A percentile compares a stretch with the other conserved stretches of the same genome.
Evolutionary conservation across 2,888 invertebrate species (phyloP).

Genomic region (Scaptomyza tumidula): DNA sequence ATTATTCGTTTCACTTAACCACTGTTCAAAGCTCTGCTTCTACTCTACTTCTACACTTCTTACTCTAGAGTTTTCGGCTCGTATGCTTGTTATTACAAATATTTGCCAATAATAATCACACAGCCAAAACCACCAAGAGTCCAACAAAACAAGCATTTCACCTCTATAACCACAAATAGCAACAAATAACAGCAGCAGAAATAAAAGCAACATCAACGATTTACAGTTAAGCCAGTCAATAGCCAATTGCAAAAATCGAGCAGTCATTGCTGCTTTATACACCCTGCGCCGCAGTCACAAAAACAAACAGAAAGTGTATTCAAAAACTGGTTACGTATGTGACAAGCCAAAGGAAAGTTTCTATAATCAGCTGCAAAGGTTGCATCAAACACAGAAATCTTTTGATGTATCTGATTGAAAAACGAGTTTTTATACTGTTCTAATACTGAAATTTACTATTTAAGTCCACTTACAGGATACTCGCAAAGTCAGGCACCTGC

Average conservation of each 20-base stretch:
- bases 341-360: too few species aligned
- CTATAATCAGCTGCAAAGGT: too few species aligned
- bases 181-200: slow-evolving; percentile 26
- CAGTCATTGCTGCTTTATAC: slow-evolving; percentile 28
- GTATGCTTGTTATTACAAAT: slow-evolving; percentile 45
- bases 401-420: too few species aligned
- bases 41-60: slow-evolving; percentile 23
- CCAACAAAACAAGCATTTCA: slow-evolving; percentile 13
- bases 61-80: slow-evolving; percentile 28
- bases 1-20: slow-evolving; percentile 4
- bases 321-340: background rate
- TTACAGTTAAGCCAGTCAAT: slow-evolving; percentile 38
- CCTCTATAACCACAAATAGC: slow-evolving; percentile 32
- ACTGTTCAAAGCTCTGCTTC: slow-evolving; percentile 11
- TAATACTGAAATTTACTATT: too few species aligned
- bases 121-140: slow-evolving; percentile 6
- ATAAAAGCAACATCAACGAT: slow-evolving; percentile 18
- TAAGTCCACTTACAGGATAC: slow-evolving; percentile 1
- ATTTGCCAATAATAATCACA: slow-evolving; percentile 53
- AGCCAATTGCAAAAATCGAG: slow-evolving; percentile 51
- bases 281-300: slow-evolving; percentile 4
- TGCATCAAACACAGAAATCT: too few species aligned
- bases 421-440: too few species aligned
- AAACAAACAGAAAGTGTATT: background rate
- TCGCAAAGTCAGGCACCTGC: background rate